Evolutionary conservation across 2,113 vertebrate genomes (phyloP), one percentile per base, ranked within the genome.

Genomic region (Pseudorhombus dupliciocellatus): DNA sequence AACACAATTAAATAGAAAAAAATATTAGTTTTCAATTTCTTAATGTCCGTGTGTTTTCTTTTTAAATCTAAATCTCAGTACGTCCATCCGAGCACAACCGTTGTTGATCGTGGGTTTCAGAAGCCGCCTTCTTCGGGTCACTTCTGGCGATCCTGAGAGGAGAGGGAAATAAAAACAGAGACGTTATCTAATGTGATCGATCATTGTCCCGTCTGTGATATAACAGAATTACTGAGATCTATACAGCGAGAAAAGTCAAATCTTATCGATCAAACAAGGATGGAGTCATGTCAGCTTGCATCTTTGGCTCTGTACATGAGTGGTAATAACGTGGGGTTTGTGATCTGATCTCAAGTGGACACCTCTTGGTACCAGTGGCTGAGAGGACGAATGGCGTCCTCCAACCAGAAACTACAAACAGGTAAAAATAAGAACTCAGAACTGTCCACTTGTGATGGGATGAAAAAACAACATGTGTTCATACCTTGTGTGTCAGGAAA

Each of bases 81-180:
- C 89, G 92, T 93, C 92, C 93, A 84, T 91, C 87, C 89, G 84
- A 94, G 92, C 79, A 90, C 91, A 83, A 92, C 82, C 65, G 66
- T 90, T 85, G 18, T 46, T 15, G 42, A 46, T 18, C 15, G 18
- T 15, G 42, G 16, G 87, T 90, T 76, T 81, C 88, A 83, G 84
- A 83, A 81, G 90, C 83, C 80, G 87, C 89, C 93, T 94, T 91
- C 85, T 83, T 95, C 85, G 91, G 94, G 94, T 96, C 95, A 96
- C 91, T 97, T 93, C 94, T 97, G 97, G 84, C 95, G 96, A 91
- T 98, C 97, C 97, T 99, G 91, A 4, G 83, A 62, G 42, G 60
- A 74, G 30, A 87, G 65, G 73, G 66, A 22, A 66, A 46, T 62
- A 26, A 7, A 70, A 55, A 48, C 0, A 11, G 4, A 34, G 2